Evolutionary conservation across 1,140 invertebrate species (phyloP).

Genomic region (Amyelois transitella): DNA sequence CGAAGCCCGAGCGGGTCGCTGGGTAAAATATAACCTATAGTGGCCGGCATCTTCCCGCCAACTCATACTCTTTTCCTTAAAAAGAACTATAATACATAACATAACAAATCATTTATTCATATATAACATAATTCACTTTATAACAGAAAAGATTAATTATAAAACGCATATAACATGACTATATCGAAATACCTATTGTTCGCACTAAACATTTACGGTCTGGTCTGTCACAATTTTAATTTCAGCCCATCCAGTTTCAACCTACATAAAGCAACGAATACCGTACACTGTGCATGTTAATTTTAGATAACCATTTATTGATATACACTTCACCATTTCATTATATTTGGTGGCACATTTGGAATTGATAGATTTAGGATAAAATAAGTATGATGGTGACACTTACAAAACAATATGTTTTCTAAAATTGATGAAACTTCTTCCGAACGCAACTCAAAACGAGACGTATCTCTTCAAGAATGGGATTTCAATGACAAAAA

Average conservation of each 20-base stretch:
- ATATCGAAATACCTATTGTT: too few relatives aligned
- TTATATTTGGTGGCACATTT: not conserved
- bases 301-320: not conserved
- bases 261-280: not conserved
- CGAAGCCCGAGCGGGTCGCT: too few relatives aligned
- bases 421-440: slow-evolving; percentile 45
- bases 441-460: slow-evolving; percentile 50
- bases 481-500: slow-evolving; percentile 54
- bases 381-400: slow-evolving; percentile 16
- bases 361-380: not conserved
- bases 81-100: not conserved
- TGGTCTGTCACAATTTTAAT: not conserved
- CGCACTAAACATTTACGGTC: not conserved
- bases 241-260: too few relatives aligned
- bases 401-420: slow-evolving; percentile 65
- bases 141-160: too few relatives aligned
- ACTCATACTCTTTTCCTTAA: slow-evolving; percentile 12
- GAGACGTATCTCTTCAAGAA: slow-evolving; percentile 56
- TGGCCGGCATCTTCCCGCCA: slow-evolving; percentile 36
- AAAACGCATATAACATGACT: too few relatives aligned
- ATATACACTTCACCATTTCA: too few relatives aligned
- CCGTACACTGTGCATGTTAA: too few relatives aligned
- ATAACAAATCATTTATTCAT: too few relatives aligned
- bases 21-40: slow-evolving; percentile 44
- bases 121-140: too few relatives aligned